Evolutionary conservation across 2,888 invertebrate genomes (phyloP).

Genomic region (Neoitamus cyanurus): DNA sequence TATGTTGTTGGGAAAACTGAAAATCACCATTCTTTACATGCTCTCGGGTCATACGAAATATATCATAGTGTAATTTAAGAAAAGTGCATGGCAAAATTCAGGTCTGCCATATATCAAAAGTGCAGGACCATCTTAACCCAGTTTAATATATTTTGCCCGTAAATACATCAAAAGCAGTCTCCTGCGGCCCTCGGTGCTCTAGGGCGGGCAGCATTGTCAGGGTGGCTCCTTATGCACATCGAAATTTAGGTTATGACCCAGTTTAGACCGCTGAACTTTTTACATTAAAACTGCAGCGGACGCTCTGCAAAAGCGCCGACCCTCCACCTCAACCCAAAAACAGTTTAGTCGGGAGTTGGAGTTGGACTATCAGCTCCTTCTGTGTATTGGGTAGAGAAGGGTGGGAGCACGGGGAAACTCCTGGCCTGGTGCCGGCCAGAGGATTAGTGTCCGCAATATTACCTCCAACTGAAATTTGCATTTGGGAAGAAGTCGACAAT

Average conservation of each 20-base stretch:
- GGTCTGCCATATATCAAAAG: background rate
- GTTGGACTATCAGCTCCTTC: background rate
- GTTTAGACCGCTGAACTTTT: background rate
- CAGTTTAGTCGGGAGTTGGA: slow-evolving; percentile 2
- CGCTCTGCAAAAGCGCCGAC: background rate
- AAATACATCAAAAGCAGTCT: background rate
- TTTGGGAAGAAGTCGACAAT: background rate
- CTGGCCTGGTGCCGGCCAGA: background rate
- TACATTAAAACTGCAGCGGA: background rate
- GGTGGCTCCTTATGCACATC: background rate
- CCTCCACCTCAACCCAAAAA: background rate
- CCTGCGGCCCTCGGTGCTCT: background rate
- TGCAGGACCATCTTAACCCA: background rate
- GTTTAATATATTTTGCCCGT: background rate
- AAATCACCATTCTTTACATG: background rate
- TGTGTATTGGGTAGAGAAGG: background rate
- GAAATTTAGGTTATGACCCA: background rate
- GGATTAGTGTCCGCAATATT: background rate
- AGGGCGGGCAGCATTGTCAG: background rate
- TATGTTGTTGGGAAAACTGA: no score
- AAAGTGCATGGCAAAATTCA: background rate
- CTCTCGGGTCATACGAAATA: background rate
- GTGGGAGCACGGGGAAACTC: background rate
- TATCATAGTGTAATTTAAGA: background rate
- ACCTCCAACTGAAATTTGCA: background rate